Base-by-base conservation (phyloP, 2,797 vertebrate genomes). In the Lophotriccus pileatus region DNA sequence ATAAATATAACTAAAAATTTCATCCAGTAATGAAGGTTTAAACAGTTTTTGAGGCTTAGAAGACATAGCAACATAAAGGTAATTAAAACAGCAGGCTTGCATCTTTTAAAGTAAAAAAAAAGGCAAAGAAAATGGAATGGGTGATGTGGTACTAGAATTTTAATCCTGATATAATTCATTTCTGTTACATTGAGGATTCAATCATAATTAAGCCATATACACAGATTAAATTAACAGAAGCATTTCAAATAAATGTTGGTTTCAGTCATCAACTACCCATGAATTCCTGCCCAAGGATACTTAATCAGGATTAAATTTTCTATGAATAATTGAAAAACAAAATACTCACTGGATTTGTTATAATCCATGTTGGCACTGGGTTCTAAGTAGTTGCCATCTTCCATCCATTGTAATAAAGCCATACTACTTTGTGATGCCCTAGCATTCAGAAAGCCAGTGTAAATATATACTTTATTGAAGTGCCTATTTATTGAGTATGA, bases 281-380 rank as follows among this genome's bases (percentile, higher is more conserved):
- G 97, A 98, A 98, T 98, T 98, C 97, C 97, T 98, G 98, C 97
- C 98, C 97, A 98, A 98, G 97, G 98, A 98, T 98, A 98, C 98
- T 98, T 98, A 98, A 98, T 98, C 98, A 98, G 98, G 98, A 98
- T 98, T 98, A 98, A 98, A 98, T 98, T 98, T 98, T 98, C 98
- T 98, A 97, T 98, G 98, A 98, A 98, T 98, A 98, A 98, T 98
- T 98, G 98, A 98, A 98, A 98, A 98, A 98, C 97, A 98, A 98
- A 98, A 98, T 98, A 98, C 97, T 98, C 97, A 95, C 96, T 98
- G 97, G 98, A 98, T 98, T 98, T 98, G 97, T 97, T 98, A 97
- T 98, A 98, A 98, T 98, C 98, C 97, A 30, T 96, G 96, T 98
- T 98, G 98, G 98, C 98, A 97, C 95, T 96, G 96, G 96, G 95